These are phyloP conservation scores for Scopus umbretta DNA, from an alignment of 2,113 vertebrate genomes.

Conservation along the genomic window DNA sequence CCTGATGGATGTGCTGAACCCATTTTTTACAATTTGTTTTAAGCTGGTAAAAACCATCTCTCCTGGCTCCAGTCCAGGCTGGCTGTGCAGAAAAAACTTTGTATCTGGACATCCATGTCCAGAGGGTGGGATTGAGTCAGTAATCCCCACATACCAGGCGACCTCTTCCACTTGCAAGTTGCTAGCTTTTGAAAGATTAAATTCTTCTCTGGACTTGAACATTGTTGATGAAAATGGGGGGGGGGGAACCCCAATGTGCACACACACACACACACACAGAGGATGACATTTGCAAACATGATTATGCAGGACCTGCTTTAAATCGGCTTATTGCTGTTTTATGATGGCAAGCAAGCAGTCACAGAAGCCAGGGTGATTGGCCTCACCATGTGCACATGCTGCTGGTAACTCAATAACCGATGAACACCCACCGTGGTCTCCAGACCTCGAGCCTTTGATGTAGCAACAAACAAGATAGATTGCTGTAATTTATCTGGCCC, in stretches of 20 bases:
- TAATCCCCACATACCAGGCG: background rate
- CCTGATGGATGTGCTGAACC: slow-evolving; percentile 68
- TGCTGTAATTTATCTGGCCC: slow-evolving; percentile 56
- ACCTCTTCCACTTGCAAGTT: background rate
- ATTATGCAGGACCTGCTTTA: slow-evolving; percentile 44
- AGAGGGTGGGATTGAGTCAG: background rate
- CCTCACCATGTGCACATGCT: slow-evolving; percentile 20
- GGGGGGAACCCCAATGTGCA: background rate
- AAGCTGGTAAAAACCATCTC: slow-evolving; percentile 64
- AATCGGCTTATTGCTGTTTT: slow-evolving; percentile 55
- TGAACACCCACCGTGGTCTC: slow-evolving; percentile 50
- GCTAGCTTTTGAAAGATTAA: background rate
- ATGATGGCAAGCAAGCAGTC: slow-evolving; percentile 30
- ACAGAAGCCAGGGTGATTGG: slow-evolving; percentile 31
- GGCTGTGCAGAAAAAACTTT: slow-evolving; percentile 36
- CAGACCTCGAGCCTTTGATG: slow-evolving; percentile 47
- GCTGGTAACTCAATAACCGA: slow-evolving; percentile 53
- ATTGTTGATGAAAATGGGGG: background rate
- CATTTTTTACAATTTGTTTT: slow-evolving; percentile 76
- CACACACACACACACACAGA: fast-evolving
- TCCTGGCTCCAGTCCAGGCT: slow-evolving; percentile 63
- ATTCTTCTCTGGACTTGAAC: background rate
- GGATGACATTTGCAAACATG: slow-evolving; percentile 45
- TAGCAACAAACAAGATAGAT: slow-evolving; percentile 59
- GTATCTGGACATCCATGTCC: slow-evolving; percentile 26